Evolutionary conservation across 2,888 invertebrate genomes (phyloP), one percentile per base, ranked within the genome.

Genomic region (Sesia bembeciformis): DNA sequence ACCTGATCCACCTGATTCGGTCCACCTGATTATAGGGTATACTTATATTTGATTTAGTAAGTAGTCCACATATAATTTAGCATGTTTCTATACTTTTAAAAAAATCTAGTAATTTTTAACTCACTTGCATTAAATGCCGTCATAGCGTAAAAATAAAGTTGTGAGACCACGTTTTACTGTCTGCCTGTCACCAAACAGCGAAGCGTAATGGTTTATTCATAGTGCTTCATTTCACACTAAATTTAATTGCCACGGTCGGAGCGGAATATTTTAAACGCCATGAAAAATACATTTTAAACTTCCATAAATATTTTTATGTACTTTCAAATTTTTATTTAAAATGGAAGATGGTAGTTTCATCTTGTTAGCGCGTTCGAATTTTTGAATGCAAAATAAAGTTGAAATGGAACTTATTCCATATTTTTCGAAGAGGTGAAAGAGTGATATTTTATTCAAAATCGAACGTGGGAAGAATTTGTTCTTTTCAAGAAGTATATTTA

Each of bases 171-270:
- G 23, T 46, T 8, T 65, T 57, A 60, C 52, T 51, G 23, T 46
- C 60, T 60, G 64, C 62, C 68, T 60, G 40, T 46, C 60, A 52
- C 59, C 64, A 64, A 67, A 68, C 64, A 64, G 67, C 61, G 69
- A 67, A 58, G 60, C 57, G 61, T 57, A 57, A 62, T 65, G 60
- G 63, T 70, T 66, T 68, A 70, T 70, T 66, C 63, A 66, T 56
- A 57, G 56, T 39, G 58, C 52, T 56, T 59, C 60, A 66, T 66
- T 60, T 57, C 52, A 53, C 51, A 56, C 61, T 56, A 63, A 64
- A 65, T 63, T 64, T 62, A 60, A 55, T 58, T 56, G 62, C 54
- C 54, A 52, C 46, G 46, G 46, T 54, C 52, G 52, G 53, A n/a
- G 53, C 54, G 61, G 60, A 62, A 67, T 63, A 58, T 62, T 59